Evolutionary conservation across 2,113 vertebrate species (phyloP), one percentile per base, ranked within the genome.

Genomic region (Bufo gargarizans): DNA sequence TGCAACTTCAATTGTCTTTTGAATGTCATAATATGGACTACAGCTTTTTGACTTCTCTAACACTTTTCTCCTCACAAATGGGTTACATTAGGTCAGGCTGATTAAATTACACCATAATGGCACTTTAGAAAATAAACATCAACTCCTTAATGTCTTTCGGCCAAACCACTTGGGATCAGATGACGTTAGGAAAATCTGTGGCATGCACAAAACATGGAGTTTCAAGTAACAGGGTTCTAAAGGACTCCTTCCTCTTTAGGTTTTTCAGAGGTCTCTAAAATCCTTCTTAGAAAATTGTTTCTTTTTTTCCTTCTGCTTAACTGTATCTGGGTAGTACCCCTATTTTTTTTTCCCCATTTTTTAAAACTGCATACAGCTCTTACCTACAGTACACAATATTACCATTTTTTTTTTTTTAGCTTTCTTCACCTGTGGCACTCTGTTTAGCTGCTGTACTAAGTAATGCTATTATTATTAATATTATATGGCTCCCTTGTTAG

Each of bases 41-140:
- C 45, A 67, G 11, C 11, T 19, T 65, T 67, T 82, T 9, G 7
- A 20, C 45, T 63, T 49, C 16, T 49, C 80, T 11, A 49, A 47
- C 47, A 49, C 19, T 49, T 65, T 69, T 61, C 61, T 67, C 3
- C 81, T 83, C 47, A 53, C 20, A 67, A 67, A n/a, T 22, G 20
- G 45, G 49, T 65, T 82, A 65, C 56, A 67, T 82, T 65, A 65
- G 59, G 47, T 49, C 13, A 65, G 22, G 61, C 4, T 14, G 45
- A 69, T 83, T 53, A 14, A 83, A 63, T 82, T 65, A 67, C 43
- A 49, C 59, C 80, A 50, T 65, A n/a, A 59, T 67, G 67, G 80
- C 80, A 65, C 45, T 53, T 22, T 53, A 63, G 81, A 67, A 67
- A 69, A 69, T 67, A 83, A 83, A 69, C 45, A 67, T 67, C 61